Evolutionary conservation across 2,888 invertebrate species (phyloP).

Genomic region (Pheosia tremula): DNA sequence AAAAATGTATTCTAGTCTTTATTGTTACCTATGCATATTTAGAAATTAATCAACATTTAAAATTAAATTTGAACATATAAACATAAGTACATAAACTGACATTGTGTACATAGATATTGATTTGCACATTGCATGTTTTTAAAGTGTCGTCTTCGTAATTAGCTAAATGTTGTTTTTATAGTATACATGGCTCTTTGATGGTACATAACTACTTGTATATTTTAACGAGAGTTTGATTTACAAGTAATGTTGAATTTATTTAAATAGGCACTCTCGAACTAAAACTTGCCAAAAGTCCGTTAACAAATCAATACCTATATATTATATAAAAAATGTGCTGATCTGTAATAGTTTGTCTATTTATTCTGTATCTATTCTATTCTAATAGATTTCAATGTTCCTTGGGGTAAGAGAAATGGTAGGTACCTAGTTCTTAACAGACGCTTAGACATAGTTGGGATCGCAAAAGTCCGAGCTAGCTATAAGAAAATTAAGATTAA

Average conservation of each 20-base stretch:
- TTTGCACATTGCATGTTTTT: slow-evolving; percentile 72
- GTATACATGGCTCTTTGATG: not conserved
- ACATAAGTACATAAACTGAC: slow-evolving; percentile 59
- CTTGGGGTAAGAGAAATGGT: too few species aligned
- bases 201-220: slow-evolving; percentile 18
- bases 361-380: too few species aligned
- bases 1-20: slow-evolving; percentile 85
- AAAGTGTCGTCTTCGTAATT: slow-evolving; percentile 59
- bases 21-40: slow-evolving; percentile 82
- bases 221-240: slow-evolving; percentile 51
- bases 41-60: slow-evolving; percentile 80
- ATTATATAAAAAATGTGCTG: slow-evolving; percentile 1
- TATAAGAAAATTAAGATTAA: not conserved
- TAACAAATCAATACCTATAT: not conserved
- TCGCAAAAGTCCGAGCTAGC: not conserved
- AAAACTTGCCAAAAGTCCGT: slow-evolving; percentile 12
- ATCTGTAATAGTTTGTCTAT: not conserved
- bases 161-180: slow-evolving; percentile 48
- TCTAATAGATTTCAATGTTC: too few species aligned
- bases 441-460: not conserved
- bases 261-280: slow-evolving; percentile 47
- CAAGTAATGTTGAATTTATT: slow-evolving; percentile 51
- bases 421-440: not conserved
- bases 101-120: slow-evolving; percentile 72
- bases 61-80: slow-evolving; percentile 74